phyloP scores from a whole-genome alignment of 2,113 vertebrate species.

The Alethe castanea region DNA sequence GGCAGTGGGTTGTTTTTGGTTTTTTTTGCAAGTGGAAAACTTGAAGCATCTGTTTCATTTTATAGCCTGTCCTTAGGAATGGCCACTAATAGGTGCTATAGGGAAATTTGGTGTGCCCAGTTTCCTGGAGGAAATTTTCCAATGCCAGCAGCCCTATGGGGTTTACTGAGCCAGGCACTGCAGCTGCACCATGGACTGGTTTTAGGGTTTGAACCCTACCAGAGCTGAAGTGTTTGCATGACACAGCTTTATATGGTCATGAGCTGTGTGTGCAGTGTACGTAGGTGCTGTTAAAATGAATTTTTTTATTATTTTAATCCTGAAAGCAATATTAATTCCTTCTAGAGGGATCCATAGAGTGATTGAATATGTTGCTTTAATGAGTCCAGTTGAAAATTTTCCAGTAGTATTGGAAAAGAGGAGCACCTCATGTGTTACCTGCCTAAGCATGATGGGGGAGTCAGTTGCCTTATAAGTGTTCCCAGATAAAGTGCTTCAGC shows the following conservation, averaged over 20 bases:
- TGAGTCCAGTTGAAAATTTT: not conserved
- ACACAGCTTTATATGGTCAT: rapidly evolving
- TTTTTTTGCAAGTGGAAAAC: no score
- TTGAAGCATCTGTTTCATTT: not conserved
- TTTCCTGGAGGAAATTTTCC: not conserved
- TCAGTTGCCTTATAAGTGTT: not conserved
- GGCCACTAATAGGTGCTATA: rapidly evolving
- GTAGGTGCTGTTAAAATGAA: not conserved
- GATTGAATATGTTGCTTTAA: not conserved
- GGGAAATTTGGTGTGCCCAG: not conserved
- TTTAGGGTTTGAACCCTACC: not conserved
- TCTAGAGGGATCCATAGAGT: not conserved
- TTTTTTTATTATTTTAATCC: not conserved
- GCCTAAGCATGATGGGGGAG: rapidly evolving
- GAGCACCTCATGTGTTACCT: not conserved
- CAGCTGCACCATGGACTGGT: not conserved
- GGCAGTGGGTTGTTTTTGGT: not conserved
- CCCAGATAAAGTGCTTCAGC: not conserved
- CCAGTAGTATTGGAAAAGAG: rapidly evolving
- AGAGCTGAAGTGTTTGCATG: not conserved
- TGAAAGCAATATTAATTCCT: not conserved
- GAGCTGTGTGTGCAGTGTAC: not conserved
- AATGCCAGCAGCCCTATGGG: rapidly evolving
- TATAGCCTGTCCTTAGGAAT: not conserved
- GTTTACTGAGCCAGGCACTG: not conserved